Conservation (phyloP, 2,888 invertebrate species). For the Crioceris asparagi region DNA sequence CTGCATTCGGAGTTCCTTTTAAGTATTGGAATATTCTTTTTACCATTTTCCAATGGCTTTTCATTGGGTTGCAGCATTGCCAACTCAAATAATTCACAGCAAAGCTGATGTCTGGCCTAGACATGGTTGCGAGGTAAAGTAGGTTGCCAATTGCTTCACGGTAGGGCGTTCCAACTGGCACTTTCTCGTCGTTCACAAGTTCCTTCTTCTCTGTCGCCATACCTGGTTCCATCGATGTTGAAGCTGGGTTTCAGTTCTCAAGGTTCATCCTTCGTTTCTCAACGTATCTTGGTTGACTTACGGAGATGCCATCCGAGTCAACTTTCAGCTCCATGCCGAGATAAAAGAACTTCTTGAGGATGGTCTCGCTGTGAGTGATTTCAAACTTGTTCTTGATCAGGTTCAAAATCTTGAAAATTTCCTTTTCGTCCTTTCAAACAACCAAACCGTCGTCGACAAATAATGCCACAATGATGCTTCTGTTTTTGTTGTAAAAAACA, state of each 20-base stretch:
- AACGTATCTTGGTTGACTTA: conserved; percentile 22
- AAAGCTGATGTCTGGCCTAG: conserved; percentile 25
- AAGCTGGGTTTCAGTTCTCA: conserved; percentile 7
- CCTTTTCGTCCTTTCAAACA: conserved; percentile 13
- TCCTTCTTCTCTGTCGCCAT: conserved; percentile 20
- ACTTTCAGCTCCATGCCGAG: not conserved
- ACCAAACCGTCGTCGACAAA: conserved; percentile 24
- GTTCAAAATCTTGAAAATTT: too few species aligned
- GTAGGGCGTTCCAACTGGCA: conserved; percentile 9
- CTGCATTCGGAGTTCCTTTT: conserved; percentile 20
- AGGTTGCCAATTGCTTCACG: conserved; percentile 11
- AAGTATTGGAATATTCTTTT: conserved; percentile 20
- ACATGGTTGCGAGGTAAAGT: conserved; percentile 16
- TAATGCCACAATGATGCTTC: conserved; percentile 14
- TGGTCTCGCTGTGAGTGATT: too few species aligned
- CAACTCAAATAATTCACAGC: conserved; percentile 22
- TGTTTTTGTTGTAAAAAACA: conserved; percentile 21
- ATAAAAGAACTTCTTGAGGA: too few species aligned
- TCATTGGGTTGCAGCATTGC: conserved; percentile 11
- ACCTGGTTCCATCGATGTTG: conserved; percentile 23
- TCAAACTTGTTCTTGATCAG: too few species aligned
- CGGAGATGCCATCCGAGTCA: conserved; percentile 18
- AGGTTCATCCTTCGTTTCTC: conserved; percentile 18
- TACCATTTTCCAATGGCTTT: conserved; percentile 15
- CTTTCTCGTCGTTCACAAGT: conserved; percentile 16